A percentile compares a stretch with the other conserved stretches of the same genome.
Evolutionary conservation across 2,113 vertebrate genomes (phyloP).

Genomic region (Callopanchax toddi): DNA sequence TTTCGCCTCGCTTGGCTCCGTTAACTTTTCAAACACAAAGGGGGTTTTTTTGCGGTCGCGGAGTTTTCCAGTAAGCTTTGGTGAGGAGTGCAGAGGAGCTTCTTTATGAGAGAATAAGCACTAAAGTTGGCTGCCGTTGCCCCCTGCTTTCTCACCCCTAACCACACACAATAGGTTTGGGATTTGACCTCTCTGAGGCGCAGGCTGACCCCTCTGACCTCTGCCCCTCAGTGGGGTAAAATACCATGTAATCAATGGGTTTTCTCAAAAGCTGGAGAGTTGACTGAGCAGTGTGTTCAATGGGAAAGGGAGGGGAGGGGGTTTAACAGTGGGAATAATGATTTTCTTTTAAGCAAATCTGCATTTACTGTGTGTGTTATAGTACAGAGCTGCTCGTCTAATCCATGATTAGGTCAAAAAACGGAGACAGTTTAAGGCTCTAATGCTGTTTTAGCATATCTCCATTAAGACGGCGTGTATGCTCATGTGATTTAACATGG

Average conservation of each 20-base stretch:
- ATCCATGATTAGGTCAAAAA: conserved; percentile 34
- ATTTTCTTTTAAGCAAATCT: conserved; percentile 48
- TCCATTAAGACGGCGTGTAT: conserved; percentile 13
- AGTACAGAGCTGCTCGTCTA: conserved; percentile 27
- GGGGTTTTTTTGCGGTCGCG: conserved; percentile 57
- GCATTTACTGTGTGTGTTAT: conserved; percentile 38
- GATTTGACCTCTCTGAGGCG: conserved; percentile 72
- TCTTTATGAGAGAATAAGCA: conserved; percentile 69
- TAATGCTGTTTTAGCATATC: conserved; percentile 36
- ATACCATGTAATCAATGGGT: conserved; percentile 97
- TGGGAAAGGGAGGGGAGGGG: conserved; percentile 22
- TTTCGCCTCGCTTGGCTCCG: conserved; percentile 55
- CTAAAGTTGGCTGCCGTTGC: conserved; percentile 71
- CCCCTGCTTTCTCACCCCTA: conserved; percentile 77
- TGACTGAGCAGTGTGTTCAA: conserved; percentile 74
- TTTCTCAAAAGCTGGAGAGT: conserved; percentile 87
- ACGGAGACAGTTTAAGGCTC: conserved; percentile 32
- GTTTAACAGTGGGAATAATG: conserved; percentile 61
- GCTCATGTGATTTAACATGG: conserved; percentile 61
- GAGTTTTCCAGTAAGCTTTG: conserved; percentile 66
- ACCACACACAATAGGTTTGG: conserved; percentile 71
- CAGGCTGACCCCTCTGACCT: conserved; percentile 72
- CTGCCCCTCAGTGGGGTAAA: conserved; percentile 92
- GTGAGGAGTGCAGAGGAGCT: conserved; percentile 62
- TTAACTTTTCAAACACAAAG: conserved; percentile 69